Base-by-base conservation (phyloP, 1,140 invertebrate species). In the Vanessa tameamea region DNA sequence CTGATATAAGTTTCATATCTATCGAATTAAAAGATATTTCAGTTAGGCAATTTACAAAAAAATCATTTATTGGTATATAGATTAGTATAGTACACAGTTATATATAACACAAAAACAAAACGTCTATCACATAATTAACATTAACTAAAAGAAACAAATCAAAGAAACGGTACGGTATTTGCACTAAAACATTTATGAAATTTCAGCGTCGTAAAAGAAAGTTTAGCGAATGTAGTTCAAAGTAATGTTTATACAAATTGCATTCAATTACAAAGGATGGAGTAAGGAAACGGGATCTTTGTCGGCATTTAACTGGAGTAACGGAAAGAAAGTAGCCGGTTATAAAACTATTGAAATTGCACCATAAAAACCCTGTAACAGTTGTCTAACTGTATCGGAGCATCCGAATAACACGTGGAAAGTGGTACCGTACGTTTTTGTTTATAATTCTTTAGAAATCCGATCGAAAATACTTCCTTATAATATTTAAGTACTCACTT, bases 301-400 rank as follows among this genome's bases (percentile, higher is more conserved):
- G 84, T 80, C 89, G 87, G 87, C 76, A 71, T 84, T 77, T 82
- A 88, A 87, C 75, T 87, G 69, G 79, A 72, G 75, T 88, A 88
- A 88, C 87, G 85, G 89, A 84, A 89, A 89, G 89, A 91, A 89
- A 89, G 86, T 89, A 90, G 87, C 82, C 63, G 78, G 86, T 87
- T 86, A 89, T 89, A 89, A 86, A 89, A 82, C 73, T 81, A 75
- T 86, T 77, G 23, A 83, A 84, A 73, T 83, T 85, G 81, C 75
- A 79, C 77, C 78, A 82, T 86, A 88, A 88, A 86, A 69, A 61
- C 78, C 59, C 69, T 79, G 80, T 71, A 75, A 76, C 76, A 71
- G 74, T 78, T 79, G 59, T 74, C 66, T 83, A 82, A 83, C 78
- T 82, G 80, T 86, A 79, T 75, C 72, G 61, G 61, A 61, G 76